Conservation (phyloP, 2,888 invertebrate genomes). For the Clepsis dumicolana region DNA sequence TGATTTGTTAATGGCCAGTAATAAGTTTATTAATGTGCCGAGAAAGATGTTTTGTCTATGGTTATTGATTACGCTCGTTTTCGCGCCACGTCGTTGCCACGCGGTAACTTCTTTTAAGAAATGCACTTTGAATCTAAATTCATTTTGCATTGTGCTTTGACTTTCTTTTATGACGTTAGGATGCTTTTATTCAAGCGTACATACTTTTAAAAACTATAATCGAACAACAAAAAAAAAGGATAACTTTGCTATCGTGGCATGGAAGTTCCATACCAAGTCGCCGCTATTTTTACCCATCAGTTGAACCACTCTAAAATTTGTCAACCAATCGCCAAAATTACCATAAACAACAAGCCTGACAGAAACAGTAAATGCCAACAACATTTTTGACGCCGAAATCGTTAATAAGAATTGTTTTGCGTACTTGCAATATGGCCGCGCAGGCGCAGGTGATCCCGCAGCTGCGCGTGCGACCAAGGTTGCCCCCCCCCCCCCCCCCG, state of each 20-base stretch:
- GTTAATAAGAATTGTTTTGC: slow-evolving; percentile 50
- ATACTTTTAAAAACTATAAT: no score
- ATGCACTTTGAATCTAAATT: background rate
- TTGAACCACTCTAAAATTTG: background rate
- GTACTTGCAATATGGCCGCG: slow-evolving; percentile 49
- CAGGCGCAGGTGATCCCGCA: slow-evolving; percentile 81
- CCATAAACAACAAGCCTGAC: slow-evolving; percentile 24
- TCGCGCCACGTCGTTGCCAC: slow-evolving; percentile 21
- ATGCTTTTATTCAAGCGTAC: no score
- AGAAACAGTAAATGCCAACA: slow-evolving; percentile 41
- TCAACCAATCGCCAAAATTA: slow-evolving; percentile 9
- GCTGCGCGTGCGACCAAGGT: slow-evolving; percentile 78
- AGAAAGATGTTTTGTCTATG: slow-evolving; percentile 43
- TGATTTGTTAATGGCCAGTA: slow-evolving; percentile 48
- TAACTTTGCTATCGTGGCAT: no score
- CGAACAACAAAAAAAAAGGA: no score
- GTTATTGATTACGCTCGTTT: slow-evolving; percentile 39
- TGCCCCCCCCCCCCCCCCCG: slow-evolving; percentile 70
- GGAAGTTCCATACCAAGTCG: no score
- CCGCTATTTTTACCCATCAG: no score
- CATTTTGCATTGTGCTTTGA: background rate
- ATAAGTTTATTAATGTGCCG: slow-evolving; percentile 46
- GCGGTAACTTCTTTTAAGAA: slow-evolving; percentile 5
- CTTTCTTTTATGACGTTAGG: background rate
- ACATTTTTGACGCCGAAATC: slow-evolving; percentile 46